A percentile compares a stretch with the other conserved stretches of the same genome.
Evolutionary conservation across 2,888 invertebrate species (phyloP).

Genomic region (Corbicula japonica): DNA sequence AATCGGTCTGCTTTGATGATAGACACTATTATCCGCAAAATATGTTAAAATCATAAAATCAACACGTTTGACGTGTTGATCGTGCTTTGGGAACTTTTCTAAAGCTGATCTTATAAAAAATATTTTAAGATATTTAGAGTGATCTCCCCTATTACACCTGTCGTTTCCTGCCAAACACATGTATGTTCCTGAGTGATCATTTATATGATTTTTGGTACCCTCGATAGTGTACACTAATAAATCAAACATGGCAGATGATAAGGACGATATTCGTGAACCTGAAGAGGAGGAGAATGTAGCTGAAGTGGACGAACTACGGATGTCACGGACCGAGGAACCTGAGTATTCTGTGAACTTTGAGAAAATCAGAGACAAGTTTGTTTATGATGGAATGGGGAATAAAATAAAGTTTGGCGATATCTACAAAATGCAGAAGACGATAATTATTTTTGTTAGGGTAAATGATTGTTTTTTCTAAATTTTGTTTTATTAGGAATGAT

Average conservation of each 20-base stretch:
- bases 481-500: background rate
- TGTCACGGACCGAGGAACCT: slow-evolving; percentile 77
- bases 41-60: too few species aligned
- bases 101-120: too few species aligned
- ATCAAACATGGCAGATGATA: slow-evolving; percentile 54
- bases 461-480: slow-evolving; percentile 42
- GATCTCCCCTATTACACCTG: slow-evolving; percentile 52
- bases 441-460: slow-evolving; percentile 81
- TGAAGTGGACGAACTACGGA: slow-evolving; percentile 69
- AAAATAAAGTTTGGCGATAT: slow-evolving; percentile 81
- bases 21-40: too few species aligned
- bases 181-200: too few species aligned
- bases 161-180: slow-evolving; percentile 44
- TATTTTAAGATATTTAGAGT: slow-evolving; percentile 38
- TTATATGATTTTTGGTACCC: too few species aligned
- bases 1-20: too few species aligned
- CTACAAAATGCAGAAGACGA: slow-evolving; percentile 82
- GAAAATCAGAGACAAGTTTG: slow-evolving; percentile 69
- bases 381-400: slow-evolving; percentile 79
- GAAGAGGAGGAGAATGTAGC: slow-evolving; percentile 50
- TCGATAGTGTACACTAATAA: too few species aligned
- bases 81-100: too few species aligned
- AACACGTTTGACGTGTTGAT: too few species aligned
- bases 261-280: slow-evolving; percentile 39
- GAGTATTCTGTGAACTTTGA: slow-evolving; percentile 76